These are phyloP conservation scores for Beris chalybata DNA, from an alignment of 2,888 invertebrate genomes.

Conservation along the genomic window DNA sequence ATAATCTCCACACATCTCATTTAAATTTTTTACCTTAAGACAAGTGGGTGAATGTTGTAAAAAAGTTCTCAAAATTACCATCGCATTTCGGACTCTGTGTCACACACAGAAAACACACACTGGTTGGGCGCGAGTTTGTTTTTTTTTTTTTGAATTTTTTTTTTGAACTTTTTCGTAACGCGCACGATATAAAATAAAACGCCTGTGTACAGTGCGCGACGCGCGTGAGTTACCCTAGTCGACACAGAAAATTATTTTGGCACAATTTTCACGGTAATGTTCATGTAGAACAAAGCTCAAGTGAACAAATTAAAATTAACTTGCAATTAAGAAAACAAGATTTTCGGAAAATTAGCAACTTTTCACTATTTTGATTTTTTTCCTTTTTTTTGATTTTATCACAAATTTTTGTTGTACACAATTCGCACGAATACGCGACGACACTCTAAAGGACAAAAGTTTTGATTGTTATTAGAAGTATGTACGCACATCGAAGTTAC, in stretches of 20 bases:
- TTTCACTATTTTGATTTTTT: no score
- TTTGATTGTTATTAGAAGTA: background rate
- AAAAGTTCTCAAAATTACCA: slow-evolving; percentile 26
- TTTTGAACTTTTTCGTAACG: no score
- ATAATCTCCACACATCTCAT: no score
- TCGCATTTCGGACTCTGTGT: slow-evolving; percentile 18
- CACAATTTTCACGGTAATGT: slow-evolving; percentile 8
- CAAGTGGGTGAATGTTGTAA: slow-evolving; percentile 14
- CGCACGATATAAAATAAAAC: no score
- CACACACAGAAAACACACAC: slow-evolving; percentile 12
- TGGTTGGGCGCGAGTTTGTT: no score
- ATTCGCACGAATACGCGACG: no score
- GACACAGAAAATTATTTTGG: slow-evolving; percentile 6
- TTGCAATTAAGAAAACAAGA: slow-evolving; percentile 1
- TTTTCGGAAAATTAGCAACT: background rate
- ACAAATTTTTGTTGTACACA: no score
- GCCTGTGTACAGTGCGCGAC: no score
- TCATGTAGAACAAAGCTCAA: background rate
- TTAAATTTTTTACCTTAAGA: slow-evolving; percentile 16
- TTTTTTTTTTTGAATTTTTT: no score
- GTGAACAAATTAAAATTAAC: background rate
- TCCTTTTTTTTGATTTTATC: no score
- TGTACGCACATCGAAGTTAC: background rate
- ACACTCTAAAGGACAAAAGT: no score
- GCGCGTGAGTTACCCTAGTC: no score